Percentiles rank a stretch among this genome's conserved stretches.
Conservation (phyloP, 2,888 invertebrate species). For the Yponomeuta malinellus region DNA sequence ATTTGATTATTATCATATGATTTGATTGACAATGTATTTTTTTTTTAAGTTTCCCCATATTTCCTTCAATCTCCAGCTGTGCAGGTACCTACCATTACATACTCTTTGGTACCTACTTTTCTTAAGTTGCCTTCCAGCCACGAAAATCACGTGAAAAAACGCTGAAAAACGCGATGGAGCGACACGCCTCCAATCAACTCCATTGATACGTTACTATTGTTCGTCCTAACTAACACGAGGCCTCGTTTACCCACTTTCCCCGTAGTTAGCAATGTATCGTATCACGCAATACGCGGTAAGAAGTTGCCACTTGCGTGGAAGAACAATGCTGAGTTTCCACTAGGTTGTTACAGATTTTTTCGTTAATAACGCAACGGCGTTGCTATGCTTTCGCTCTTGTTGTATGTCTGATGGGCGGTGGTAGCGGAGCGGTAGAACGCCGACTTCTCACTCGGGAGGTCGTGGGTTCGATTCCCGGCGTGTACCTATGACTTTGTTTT, state of each 20-base stretch:
- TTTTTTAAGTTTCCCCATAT: no score
- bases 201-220: slow-evolving; percentile 27
- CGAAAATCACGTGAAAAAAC: background rate
- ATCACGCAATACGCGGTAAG: slow-evolving; percentile 36
- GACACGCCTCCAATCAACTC: background rate
- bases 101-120: no score
- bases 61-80: no score
- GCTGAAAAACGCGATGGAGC: background rate
- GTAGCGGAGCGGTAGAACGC: no score
- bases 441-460: no score
- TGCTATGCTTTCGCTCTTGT: background rate
- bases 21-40: no score
- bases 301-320: slow-evolving; percentile 2
- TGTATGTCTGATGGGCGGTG: no score
- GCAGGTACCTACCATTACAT: no score
- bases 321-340: background rate
- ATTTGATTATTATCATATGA: no score
- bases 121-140: background rate
- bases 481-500: no score
- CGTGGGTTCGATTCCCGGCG: no score
- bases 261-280: slow-evolving; percentile 25
- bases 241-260: slow-evolving; percentile 47
- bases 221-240: slow-evolving; percentile 34
- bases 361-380: background rate
- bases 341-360: background rate